These are phyloP conservation scores for Drosophila jambulina DNA, from an alignment of 1,140 invertebrate species.

Conservation along the genomic window DNA sequence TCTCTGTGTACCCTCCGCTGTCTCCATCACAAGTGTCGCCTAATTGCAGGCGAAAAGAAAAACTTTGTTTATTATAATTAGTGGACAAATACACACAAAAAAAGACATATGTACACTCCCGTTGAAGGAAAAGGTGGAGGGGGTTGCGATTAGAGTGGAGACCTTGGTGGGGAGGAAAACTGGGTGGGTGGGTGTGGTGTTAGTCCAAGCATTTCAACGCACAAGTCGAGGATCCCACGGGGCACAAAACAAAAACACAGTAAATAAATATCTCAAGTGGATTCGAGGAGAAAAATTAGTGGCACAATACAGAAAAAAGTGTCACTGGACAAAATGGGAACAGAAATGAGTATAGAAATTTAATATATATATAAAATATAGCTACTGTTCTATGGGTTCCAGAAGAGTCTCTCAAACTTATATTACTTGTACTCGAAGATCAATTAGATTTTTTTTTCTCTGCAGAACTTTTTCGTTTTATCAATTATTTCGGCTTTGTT, in stretches of 20 bases:
- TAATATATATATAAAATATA: background rate
- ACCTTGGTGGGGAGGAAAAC: background rate
- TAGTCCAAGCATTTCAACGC: slow-evolving; percentile 3
- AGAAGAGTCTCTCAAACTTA: too few species aligned
- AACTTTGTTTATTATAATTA: slow-evolving; percentile 68
- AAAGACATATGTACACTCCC: background rate
- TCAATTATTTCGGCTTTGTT: background rate
- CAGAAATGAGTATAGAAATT: background rate
- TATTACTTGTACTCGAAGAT: too few species aligned
- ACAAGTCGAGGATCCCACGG: slow-evolving; percentile 16
- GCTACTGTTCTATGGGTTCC: background rate
- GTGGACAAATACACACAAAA: slow-evolving; percentile 39
- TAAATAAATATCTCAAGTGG: slow-evolving; percentile 41
- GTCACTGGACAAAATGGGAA: slow-evolving; percentile 1
- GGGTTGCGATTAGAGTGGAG: background rate
- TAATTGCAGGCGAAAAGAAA: slow-evolving; percentile 50
- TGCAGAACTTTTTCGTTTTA: background rate
- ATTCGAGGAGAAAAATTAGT: slow-evolving; percentile 24
- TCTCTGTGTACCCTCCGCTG: background rate
- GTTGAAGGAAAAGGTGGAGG: background rate
- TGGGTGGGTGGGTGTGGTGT: background rate
- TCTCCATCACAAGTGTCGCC: slow-evolving; percentile 24
- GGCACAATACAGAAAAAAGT: slow-evolving; percentile 6
- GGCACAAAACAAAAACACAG: slow-evolving; percentile 11
- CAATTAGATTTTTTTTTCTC: too few species aligned